Percentiles rank a stretch among this genome's conserved stretches.
Conservation (phyloP, 1,140 invertebrate genomes). For the Pseudomyrmex dendroicus region DNA sequence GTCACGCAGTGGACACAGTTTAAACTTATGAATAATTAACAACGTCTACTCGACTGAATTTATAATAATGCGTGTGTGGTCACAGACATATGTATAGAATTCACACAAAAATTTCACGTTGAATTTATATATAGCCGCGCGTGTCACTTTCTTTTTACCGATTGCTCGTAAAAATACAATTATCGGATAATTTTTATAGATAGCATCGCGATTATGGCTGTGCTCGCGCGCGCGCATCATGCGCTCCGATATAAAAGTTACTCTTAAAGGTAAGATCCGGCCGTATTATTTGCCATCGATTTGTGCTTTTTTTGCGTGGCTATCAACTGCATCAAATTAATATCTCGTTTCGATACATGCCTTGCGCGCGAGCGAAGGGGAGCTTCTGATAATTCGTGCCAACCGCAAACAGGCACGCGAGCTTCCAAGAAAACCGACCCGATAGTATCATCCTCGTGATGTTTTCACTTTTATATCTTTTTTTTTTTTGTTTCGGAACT, state of each 20-base stretch:
- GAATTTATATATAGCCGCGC: conserved; percentile 36
- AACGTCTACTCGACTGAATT: conserved; percentile 17
- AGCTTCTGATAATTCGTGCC: conserved; percentile 45
- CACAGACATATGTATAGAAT: background rate
- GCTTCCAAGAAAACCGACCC: conserved; percentile 46
- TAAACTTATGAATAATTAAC: conserved; percentile 12
- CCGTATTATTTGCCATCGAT: conserved; percentile 35
- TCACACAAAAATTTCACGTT: background rate
- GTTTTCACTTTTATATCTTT: conserved; percentile 46
- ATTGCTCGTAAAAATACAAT: conserved; percentile 34
- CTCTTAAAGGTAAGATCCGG: conserved; percentile 17
- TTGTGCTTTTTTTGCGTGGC: conserved; percentile 39
- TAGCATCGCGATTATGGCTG: conserved; percentile 22
- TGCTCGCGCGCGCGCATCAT: conserved; percentile 34
- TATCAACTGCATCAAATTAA: conserved; percentile 56
- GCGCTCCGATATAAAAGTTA: conserved; percentile 30
- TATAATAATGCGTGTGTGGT: background rate
- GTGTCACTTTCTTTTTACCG: conserved; percentile 12
- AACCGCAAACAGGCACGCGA: conserved; percentile 55
- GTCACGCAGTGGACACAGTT: conserved; percentile 10
- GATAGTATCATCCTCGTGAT: conserved; percentile 56
- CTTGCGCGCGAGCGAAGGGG: background rate
- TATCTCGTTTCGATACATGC: conserved; percentile 53
- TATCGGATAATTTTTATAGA: conserved; percentile 1
- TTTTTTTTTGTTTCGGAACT: conserved; percentile 16